Evolutionary conservation across 1,140 invertebrate species (phyloP), one percentile per base, ranked within the genome.

Genomic region (Drosophila bifasciata): DNA sequence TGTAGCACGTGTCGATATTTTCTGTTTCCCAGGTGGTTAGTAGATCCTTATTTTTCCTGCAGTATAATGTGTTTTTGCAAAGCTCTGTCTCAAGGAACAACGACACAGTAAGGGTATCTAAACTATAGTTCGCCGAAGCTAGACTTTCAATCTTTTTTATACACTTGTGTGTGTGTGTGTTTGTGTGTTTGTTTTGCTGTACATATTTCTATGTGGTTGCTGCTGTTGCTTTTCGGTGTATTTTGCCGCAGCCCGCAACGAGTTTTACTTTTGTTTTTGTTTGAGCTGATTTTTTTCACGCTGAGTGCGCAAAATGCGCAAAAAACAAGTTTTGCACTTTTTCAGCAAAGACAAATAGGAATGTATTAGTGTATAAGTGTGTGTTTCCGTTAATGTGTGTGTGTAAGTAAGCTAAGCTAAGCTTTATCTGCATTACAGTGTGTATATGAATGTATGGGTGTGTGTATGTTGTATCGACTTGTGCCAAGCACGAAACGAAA

Each of bases 291-390:
- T 68, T 76, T 64, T 61, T 76, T 86, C 64, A 83, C 83, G 83
- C 83, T 83, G 79, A 83, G 84, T 88, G 83, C 84, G 79, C 81
- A 86, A 86, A 88, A 86, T 81, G 81, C 81, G 83, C 84, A 88
- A 86, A 85, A 85, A 86, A 86, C 83, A 71, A 88, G 83, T 86
- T 86, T 86, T 86, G 83, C 83, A 88, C 81, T 73, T 86, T 68
- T 73, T 72, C 64, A 59, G 80, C 80, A 56, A 75, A 66, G 32
- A 69, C 55, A 75, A 62, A 71, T 63, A 36, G 32, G 32, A 36
- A 36, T 13, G 32, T 36, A 36, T 36, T 36, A 36, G 32, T 36
- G 32, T 36, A 36, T 36, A 36, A 13, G 32, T 36, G 32, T 36
- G 3, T 13, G 32, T 36, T 36, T 36, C 11, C 11, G 32, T 36